Evolutionary conservation across 2,113 vertebrate genomes (phyloP).

Genomic region (Hiodon alosoides): DNA sequence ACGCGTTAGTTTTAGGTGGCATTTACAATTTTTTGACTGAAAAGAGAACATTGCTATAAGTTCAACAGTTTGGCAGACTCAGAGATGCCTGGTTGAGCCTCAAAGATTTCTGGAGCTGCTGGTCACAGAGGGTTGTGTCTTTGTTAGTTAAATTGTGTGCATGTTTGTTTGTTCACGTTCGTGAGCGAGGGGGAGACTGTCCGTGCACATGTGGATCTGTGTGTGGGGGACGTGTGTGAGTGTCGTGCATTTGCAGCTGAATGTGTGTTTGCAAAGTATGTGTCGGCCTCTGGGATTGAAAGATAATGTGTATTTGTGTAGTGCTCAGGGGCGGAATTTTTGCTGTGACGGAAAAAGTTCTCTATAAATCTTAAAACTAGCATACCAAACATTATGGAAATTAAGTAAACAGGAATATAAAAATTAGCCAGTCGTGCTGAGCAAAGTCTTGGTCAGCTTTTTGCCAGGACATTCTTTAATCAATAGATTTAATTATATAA

Average conservation of each 20-base stretch:
- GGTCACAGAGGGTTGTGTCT: too few relatives aligned
- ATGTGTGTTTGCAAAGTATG: neutral
- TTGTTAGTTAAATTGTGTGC: neutral
- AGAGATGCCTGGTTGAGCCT: too few relatives aligned
- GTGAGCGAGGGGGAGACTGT: neutral
- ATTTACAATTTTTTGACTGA: neutral
- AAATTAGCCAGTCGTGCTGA: conserved; percentile 2
- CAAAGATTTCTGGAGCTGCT: too few relatives aligned
- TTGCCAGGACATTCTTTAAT: conserved; percentile 15
- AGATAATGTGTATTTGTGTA: neutral
- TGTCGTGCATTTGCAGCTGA: neutral
- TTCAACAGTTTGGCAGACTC: neutral
- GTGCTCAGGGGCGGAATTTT: neutral
- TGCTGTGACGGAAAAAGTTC: conserved; percentile 1
- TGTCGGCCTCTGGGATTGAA: neutral
- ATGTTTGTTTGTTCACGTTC: neutral
- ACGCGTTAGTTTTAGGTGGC: neutral
- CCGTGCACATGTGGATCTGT: neutral
- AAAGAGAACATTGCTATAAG: conserved; percentile 4
- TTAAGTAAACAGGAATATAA: conserved; percentile 5
- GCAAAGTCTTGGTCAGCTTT: conserved; percentile 15
- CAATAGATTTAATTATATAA: conserved; percentile 17
- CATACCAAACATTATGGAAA: conserved; percentile 18
- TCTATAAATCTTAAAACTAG: neutral
- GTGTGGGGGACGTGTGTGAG: neutral